These are phyloP conservation scores for Bubo bubo DNA, from an alignment of 2,113 vertebrate genomes.

Conservation along the genomic window DNA sequence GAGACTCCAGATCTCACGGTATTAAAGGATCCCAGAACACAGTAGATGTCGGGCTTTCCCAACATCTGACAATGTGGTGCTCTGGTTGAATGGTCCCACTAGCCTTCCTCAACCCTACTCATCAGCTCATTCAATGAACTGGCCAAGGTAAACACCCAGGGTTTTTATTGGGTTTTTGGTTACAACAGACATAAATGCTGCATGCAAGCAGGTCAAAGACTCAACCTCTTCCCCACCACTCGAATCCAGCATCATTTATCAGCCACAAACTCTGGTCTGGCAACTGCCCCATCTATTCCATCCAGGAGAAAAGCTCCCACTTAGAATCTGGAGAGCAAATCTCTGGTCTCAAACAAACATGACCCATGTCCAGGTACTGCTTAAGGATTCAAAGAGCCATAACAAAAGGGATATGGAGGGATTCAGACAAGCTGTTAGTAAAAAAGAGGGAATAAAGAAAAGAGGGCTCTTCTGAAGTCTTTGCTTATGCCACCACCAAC, in stretches of 20 bases:
- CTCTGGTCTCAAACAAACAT: neutral
- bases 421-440: neutral
- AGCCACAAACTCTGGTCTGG: neutral
- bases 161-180: accelerated
- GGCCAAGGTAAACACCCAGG: neutral
- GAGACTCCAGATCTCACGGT: neutral
- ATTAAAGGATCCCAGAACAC: neutral
- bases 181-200: neutral
- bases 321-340: neutral
- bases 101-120: neutral
- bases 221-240: neutral
- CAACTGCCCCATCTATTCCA: neutral
- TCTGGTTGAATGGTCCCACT: neutral
- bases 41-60: neutral
- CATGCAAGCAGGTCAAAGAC: neutral
- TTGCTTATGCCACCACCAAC: neutral
- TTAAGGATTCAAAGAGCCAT: neutral
- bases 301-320: neutral
- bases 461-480: neutral
- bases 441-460: neutral
- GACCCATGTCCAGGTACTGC: neutral
- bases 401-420: neutral
- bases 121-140: neutral
- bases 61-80: neutral
- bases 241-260: neutral